These are phyloP conservation scores for Ia io DNA, from an alignment of 2,113 vertebrate genomes.

Conservation along the genomic window DNA sequence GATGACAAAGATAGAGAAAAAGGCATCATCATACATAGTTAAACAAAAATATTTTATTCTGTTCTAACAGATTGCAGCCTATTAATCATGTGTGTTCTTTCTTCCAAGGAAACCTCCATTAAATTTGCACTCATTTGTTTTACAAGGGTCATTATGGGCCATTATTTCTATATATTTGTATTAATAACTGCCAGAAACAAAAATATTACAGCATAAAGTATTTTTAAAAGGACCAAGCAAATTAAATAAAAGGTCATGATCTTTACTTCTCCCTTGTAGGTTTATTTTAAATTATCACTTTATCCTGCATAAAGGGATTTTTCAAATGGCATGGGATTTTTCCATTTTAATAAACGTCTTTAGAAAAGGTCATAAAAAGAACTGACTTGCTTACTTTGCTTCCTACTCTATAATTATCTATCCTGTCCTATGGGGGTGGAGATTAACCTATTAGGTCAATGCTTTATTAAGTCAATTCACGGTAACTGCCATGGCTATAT, in stretches of 20 bases:
- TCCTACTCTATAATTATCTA: background rate
- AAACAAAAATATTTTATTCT: conserved; percentile 1
- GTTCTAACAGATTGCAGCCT: background rate
- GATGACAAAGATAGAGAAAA: background rate
- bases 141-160: background rate
- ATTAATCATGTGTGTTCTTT: background rate
- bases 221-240: conserved; percentile 11
- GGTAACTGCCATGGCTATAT: background rate
- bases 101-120: background rate
- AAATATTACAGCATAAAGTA: background rate
- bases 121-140: conserved; percentile 2
- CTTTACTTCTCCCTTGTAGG: conserved; percentile 7
- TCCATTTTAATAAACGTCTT: background rate
- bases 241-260: conserved; percentile 4
- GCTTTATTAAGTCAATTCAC: background rate
- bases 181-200: background rate
- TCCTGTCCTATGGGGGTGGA: background rate
- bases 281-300: conserved; percentile 47
- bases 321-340: conserved; percentile 22
- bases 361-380: background rate
- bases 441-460: background rate
- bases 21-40: background rate
- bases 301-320: background rate
- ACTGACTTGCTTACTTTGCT: background rate
- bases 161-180: conserved; percentile 2